Conservation (phyloP, 2,888 invertebrate genomes). For the Hypena proboscidalis region DNA sequence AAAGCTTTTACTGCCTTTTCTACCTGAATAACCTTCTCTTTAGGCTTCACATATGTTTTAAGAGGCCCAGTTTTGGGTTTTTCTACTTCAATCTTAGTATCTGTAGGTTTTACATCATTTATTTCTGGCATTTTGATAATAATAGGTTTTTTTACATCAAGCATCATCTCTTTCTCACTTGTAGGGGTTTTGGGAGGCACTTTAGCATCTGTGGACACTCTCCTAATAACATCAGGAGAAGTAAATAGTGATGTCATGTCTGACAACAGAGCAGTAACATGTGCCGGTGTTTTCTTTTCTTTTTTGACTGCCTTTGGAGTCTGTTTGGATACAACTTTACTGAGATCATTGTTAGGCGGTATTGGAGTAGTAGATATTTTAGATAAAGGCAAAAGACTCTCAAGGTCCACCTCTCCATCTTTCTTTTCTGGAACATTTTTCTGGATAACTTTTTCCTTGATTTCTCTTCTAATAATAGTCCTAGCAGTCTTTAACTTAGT, state of each 20-base stretch:
- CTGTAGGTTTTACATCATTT: constrained; percentile 41
- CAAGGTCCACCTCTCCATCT: constrained; percentile 55
- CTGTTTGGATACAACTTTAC: constrained; percentile 77
- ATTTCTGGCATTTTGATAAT: constrained; percentile 38
- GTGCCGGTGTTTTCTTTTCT: constrained; percentile 86
- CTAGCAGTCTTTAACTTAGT: constrained; percentile 64
- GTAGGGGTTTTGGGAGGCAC: constrained; percentile 66
- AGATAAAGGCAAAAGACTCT: constrained; percentile 55
- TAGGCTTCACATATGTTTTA: constrained; percentile 60
- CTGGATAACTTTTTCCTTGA: constrained; percentile 66
- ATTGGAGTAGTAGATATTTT: constrained; percentile 50
- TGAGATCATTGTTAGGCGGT: constrained; percentile 50
- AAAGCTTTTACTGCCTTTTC: constrained; percentile 66
- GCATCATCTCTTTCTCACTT: constrained; percentile 70
- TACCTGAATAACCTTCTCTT: constrained; percentile 50
- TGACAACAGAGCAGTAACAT: constrained; percentile 80
- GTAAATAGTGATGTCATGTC: constrained; percentile 91
- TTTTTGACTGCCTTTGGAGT: constrained; percentile 67
- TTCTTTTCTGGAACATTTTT: constrained; percentile 64
- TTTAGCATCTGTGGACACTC: constrained; percentile 85
- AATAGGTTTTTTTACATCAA: constrained; percentile 49
- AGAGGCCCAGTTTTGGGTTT: constrained; percentile 48
- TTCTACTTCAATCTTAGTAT: constrained; percentile 47
- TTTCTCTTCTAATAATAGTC: constrained; percentile 61
- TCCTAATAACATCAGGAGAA: constrained; percentile 91